Evolutionary conservation across 2,797 vertebrate species (phyloP).

Genomic region (Microcaecilia unicolor): DNA sequence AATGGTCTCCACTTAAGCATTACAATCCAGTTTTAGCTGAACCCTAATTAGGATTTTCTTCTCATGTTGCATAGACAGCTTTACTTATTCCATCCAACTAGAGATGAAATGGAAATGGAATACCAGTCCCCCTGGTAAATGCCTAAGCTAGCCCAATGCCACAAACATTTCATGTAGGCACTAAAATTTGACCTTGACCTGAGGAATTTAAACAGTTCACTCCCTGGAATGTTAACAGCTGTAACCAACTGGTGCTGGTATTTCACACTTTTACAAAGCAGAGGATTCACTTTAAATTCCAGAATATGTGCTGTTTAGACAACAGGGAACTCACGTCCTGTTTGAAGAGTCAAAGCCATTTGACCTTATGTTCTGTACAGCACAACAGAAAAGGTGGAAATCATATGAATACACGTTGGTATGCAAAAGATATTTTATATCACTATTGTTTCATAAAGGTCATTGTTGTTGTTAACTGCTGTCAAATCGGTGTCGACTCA

Average conservation of each 20-base stretch:
- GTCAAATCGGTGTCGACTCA: too few relatives aligned
- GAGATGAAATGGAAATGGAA: too few relatives aligned
- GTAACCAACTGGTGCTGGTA: slow-evolving; percentile 58
- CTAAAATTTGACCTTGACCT: not conserved
- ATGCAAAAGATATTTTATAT: not conserved
- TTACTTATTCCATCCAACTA: too few relatives aligned
- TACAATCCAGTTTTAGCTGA: too few relatives aligned
- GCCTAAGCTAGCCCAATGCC: not conserved
- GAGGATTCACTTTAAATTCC: slow-evolving; percentile 3
- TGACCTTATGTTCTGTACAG: too few relatives aligned
- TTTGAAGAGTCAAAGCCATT: slow-evolving; percentile 1
- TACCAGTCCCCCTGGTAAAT: not conserved
- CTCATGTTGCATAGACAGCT: too few relatives aligned
- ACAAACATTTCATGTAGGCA: not conserved
- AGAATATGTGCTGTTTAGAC: not conserved
- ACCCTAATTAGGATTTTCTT: too few relatives aligned
- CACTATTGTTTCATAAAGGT: not conserved
- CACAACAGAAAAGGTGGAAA: not conserved
- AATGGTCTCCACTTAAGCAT: too few relatives aligned
- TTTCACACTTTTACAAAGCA: slow-evolving; percentile 57
- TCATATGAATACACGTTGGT: accelerated
- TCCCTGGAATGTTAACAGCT: slow-evolving; percentile 50
- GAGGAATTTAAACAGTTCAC: not conserved
- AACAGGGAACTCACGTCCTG: not conserved
- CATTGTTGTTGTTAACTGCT: too few relatives aligned